Percentiles rank a stretch among this genome's conserved stretches.
Evolutionary conservation across 2,797 vertebrate genomes (phyloP).

Genomic region (Lutra lutra): DNA sequence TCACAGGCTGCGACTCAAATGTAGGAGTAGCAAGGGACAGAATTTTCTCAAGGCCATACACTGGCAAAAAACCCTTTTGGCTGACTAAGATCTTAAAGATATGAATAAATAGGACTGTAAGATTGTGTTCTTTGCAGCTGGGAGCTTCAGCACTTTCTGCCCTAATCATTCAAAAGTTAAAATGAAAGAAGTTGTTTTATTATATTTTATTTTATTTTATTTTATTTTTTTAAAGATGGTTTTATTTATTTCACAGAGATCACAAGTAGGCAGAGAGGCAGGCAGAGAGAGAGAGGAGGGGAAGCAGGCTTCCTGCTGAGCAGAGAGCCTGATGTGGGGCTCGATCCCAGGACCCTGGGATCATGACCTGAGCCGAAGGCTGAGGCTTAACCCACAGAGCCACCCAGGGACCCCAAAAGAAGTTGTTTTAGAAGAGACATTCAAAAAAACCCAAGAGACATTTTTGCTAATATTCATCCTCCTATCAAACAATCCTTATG

Average conservation of each 20-base stretch:
- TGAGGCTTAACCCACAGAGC: too few species aligned
- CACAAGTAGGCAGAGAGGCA: too few species aligned
- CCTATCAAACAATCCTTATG: constrained; percentile 4
- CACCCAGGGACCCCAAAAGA: background rate
- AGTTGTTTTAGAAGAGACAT: background rate
- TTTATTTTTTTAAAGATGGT: too few species aligned
- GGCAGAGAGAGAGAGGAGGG: too few species aligned
- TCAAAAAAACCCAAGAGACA: background rate
- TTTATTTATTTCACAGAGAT: too few species aligned
- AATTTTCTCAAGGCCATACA: constrained; percentile 45
- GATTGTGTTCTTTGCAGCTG: background rate
- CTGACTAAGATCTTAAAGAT: constrained; percentile 38
- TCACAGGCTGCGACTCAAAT: constrained; percentile 19
- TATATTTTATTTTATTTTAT: background rate
- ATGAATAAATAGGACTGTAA: background rate
- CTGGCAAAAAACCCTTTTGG: background rate
- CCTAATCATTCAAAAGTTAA: constrained; percentile 34
- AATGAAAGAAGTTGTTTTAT: constrained; percentile 23
- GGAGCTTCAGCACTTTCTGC: background rate
- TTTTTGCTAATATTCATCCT: constrained; percentile 16
- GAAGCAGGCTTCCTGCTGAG: too few species aligned
- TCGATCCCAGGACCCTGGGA: too few species aligned
- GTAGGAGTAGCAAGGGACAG: constrained; percentile 66
- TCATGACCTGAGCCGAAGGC: too few species aligned
- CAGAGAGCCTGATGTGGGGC: too few species aligned